phyloP scores from a whole-genome alignment of 2,888 invertebrate species.

The Alsophila aescularia region DNA sequence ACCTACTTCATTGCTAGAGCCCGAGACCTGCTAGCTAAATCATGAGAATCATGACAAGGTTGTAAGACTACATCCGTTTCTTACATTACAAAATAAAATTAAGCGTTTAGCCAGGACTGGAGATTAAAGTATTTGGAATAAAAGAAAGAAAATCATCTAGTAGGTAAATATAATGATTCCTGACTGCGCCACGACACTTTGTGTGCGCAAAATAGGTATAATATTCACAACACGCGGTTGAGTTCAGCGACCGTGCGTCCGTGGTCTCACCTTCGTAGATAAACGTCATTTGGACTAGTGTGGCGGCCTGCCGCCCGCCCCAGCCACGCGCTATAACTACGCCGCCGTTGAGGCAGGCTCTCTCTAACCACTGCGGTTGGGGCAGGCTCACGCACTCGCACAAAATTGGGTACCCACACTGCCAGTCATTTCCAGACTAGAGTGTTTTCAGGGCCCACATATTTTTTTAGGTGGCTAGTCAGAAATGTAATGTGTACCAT shows the following conservation, averaged over 20 bases:
- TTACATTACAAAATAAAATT: not conserved
- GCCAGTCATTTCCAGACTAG: not conserved
- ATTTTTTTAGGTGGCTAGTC: not conserved
- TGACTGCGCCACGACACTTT: conserved; percentile 51
- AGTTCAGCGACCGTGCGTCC: conserved; percentile 78
- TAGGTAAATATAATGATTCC: conserved; percentile 46
- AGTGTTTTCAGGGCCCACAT: not conserved
- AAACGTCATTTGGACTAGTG: conserved; percentile 72
- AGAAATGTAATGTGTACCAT: not conserved
- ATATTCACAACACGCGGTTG: conserved; percentile 59
- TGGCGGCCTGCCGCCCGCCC: conserved; percentile 35
- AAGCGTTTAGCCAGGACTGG: too few species aligned
- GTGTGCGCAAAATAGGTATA: conserved; percentile 61
- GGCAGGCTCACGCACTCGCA: conserved; percentile 15
- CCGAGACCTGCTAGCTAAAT: not conserved
- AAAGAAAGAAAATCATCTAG: conserved; percentile 4
- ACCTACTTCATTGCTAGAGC: not conserved
- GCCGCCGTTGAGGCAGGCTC: conserved; percentile 61
- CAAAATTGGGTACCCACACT: not conserved
- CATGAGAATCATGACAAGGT: not conserved
- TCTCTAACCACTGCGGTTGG: conserved; percentile 6
- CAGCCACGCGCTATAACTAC: conserved; percentile 47
- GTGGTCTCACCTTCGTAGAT: conserved; percentile 79
- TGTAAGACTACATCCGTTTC: not conserved
- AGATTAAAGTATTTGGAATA: not conserved